Evolutionary conservation across 2,797 vertebrate species (phyloP), one percentile per base, ranked within the genome.

Genomic region (Avahi laniger): DNA sequence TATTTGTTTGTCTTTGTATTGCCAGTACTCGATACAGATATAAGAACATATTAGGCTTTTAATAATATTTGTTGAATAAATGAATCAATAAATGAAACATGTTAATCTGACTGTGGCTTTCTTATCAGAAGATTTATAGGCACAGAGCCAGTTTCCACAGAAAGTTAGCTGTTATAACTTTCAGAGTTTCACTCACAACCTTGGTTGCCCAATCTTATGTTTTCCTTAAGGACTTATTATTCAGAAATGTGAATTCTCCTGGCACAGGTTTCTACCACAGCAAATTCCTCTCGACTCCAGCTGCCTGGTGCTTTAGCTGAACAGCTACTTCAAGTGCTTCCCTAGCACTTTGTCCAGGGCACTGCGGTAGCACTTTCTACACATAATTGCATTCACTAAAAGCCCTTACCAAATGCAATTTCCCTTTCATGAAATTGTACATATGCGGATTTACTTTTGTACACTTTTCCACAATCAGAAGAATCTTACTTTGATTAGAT

Each of bases 401-500:
- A 95, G 38, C 79, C 57, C 86, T 95, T 86, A 89, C 14, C 35
- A 54, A 94, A 89, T 50, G 89, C 70, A 73, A 38, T 92, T 97
- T 96, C 73, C 72, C n/a, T 94, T 95, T 96, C 85, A 91, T 92
- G 83, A 96, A 96, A 87, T 65, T 92, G 80, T 70, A 73, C 87
- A 92, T 96, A 96, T 93, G 89, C 9, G 14, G 72, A 76, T 93
- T 96, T 96, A 89, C 86, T 96, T 97, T 82, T 88, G 72, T 94
- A 70, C 54, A 78, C 70, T 94, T 95, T 96, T 89, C 89, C 78
- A 96, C 89, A 96, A 96, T 96, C 91, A 89, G 54, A 83, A 94
- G 82, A 94, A 63, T 96, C 83, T 94, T 96, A 90, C 79, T 96
- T 96, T 97, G 96, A 97, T 97, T 96, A 96, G 92, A 96, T 96